Evolutionary conservation across 64 coral and sea anemone genomes (phyloP), one percentile per base, ranked within the genome.

Genomic region (Exaiptasia diaphana): DNA sequence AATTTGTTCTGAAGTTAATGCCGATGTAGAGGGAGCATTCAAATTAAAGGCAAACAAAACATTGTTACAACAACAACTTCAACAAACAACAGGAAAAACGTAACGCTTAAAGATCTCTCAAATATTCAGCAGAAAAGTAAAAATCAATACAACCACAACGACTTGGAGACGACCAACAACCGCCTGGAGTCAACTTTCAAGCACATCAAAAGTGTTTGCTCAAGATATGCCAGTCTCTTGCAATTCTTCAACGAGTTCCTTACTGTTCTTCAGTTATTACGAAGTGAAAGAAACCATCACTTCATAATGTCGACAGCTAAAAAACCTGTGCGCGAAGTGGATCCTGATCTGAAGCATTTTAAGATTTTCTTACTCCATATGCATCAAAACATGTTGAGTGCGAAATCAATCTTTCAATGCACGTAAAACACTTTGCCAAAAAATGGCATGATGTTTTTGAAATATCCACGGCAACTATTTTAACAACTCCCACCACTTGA

Each of bases 111-210:
- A n/a, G n/a, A n/a, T n/a, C n/a, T n/a, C n/a, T n/a, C n/a, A n/a
- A n/a, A n/a, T n/a, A n/a, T n/a, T n/a, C n/a, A n/a, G n/a, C n/a
- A n/a, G n/a, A n/a, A n/a, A n/a, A n/a, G n/a, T n/a, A n/a, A n/a
- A n/a, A n/a, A n/a, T n/a, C n/a, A n/a, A n/a, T n/a, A n/a, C n/a
- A n/a, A n/a, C n/a, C n/a, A n/a, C n/a, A n/a, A n/a, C n/a, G n/a
- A n/a, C n/a, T n/a, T n/a, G n/a, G 90, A 92, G 74, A 74, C 55
- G 5, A 85, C 75, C 11, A 86, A 85, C 40, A 85, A 91, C 58
- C 28, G 82, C 1, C 38, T 92, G 10, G 65, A 92, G 32, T 85
- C 81, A 14, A 86, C 56, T 6, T 73, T 62, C 73, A 45, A 25
- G 13, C 85, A 85, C 26, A 63, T 91, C 50, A 80, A 85, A 61